A percentile compares a stretch with the other conserved stretches of the same genome.
phyloP scores from a whole-genome alignment of 37 sponge, comb jelly and placozoan genomes.

The Spongilla lacustris region DNA sequence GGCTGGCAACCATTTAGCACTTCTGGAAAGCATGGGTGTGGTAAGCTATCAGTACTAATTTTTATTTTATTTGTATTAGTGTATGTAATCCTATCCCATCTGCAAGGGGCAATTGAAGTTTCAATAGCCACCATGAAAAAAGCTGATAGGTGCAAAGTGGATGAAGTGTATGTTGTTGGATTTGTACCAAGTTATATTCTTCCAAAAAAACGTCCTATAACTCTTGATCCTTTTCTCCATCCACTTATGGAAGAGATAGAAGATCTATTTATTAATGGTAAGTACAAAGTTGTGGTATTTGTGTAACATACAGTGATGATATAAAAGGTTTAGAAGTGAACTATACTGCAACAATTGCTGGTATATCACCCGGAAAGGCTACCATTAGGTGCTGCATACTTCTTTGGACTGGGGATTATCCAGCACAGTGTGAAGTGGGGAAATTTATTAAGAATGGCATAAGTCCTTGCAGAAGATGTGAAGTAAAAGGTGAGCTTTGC shows the following conservation, averaged over 20 bases:
- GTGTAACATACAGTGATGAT: too few species aligned
- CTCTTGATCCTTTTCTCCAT: conserved; percentile 22
- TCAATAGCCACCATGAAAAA: conserved; percentile 35
- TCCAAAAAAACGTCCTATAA: conserved; percentile 14
- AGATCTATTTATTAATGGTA: conserved; percentile 36
- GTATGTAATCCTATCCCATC: too few species aligned
- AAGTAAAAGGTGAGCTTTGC: conserved; percentile 5
- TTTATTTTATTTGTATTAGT: neutral
- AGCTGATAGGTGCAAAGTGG: conserved; percentile 4
- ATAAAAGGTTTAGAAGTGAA: conserved; percentile 9
- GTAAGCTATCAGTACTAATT: neutral
- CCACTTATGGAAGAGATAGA: conserved; percentile 30
- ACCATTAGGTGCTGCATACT: conserved; percentile 12
- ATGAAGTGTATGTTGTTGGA: conserved; percentile 37
- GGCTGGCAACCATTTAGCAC: conserved; percentile 29
- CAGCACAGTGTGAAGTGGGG: conserved; percentile 34
- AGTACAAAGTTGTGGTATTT: too few species aligned
- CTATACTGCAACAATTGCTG: conserved; percentile 2
- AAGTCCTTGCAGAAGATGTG: conserved; percentile 7
- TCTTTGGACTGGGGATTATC: conserved; percentile 33
- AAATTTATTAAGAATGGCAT: conserved; percentile 21
- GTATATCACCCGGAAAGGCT: conserved; percentile 20
- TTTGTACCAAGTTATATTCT: conserved; percentile 34
- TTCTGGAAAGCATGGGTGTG: conserved; percentile 24
- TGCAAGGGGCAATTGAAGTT: conserved; percentile 33